Conservation (phyloP, 2,888 invertebrate species). For the Acheta domesticus region DNA sequence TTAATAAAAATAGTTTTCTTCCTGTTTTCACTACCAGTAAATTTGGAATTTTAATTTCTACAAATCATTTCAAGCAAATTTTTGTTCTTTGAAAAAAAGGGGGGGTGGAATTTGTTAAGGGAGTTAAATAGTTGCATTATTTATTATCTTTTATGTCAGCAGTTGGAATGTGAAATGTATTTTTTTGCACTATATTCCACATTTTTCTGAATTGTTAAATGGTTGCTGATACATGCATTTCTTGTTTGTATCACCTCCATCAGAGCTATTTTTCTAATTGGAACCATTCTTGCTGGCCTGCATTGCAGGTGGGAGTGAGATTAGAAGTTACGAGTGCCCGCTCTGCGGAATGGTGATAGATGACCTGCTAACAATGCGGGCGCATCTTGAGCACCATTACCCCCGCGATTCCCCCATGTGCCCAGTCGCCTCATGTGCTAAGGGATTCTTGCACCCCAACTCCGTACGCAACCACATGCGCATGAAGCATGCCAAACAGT, state of each 20-base stretch:
- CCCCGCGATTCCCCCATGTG: constrained; percentile 79
- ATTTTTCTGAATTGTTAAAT: background rate
- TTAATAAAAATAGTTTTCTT: too few species aligned
- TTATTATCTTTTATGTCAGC: too few species aligned
- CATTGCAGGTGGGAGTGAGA: constrained; percentile 39
- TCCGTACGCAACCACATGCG: constrained; percentile 85
- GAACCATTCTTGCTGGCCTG: constrained; percentile 38
- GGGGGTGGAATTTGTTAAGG: too few species aligned
- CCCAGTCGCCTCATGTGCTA: constrained; percentile 71
- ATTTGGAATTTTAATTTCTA: too few species aligned
- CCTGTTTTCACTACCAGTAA: too few species aligned
- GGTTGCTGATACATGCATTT: background rate
- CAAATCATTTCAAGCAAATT: too few species aligned
- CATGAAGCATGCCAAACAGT: constrained; percentile 74
- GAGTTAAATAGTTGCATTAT: too few species aligned
- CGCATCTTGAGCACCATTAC: constrained; percentile 78
- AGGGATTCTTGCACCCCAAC: constrained; percentile 77
- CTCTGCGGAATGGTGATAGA: constrained; percentile 66
- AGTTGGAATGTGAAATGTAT: background rate
- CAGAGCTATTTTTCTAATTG: constrained; percentile 33
- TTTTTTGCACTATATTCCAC: background rate
- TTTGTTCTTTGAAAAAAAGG: too few species aligned
- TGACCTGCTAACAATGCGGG: constrained; percentile 64
- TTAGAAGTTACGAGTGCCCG: constrained; percentile 61
- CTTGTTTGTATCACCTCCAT: background rate